A percentile compares a stretch with the other conserved stretches of the same genome.
phyloP scores from a whole-genome alignment of 2,797 vertebrate species.

The Neopelma chrysocephalum region DNA sequence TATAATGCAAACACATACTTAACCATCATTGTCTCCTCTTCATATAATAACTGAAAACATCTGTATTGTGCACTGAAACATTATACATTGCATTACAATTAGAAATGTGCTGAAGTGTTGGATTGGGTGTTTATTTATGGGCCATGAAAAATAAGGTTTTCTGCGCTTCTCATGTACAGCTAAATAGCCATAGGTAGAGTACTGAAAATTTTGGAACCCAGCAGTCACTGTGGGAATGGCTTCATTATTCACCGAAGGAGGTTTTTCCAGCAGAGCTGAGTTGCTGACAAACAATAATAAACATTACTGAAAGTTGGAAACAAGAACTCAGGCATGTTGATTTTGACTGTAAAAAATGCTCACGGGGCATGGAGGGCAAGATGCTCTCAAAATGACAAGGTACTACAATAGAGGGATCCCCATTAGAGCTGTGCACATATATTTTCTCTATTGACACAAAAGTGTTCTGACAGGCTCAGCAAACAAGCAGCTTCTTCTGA shows the following conservation, averaged over 20 bases:
- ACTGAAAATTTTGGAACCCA: conserved; percentile 62
- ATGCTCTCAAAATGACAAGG: background rate
- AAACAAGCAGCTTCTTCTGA: conserved; percentile 32
- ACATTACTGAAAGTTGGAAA: conserved; percentile 58
- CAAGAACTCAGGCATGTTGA: conserved; percentile 33
- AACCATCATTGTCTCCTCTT: conserved; percentile 70
- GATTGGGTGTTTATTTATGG: conserved; percentile 70
- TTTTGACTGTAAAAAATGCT: conserved; percentile 49
- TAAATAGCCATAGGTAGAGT: conserved; percentile 67
- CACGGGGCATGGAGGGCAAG: conserved; percentile 27
- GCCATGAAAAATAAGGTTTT: conserved; percentile 67
- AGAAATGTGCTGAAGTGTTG: conserved; percentile 72
- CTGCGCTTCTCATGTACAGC: conserved; percentile 40
- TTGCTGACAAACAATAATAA: conserved; percentile 67
- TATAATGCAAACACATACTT: conserved; percentile 72
- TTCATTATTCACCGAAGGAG: conserved; percentile 59
- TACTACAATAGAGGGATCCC: conserved; percentile 3
- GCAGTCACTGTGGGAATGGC: conserved; percentile 64
- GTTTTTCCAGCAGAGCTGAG: conserved; percentile 50
- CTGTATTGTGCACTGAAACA: conserved; percentile 69
- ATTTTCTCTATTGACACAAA: conserved; percentile 54
- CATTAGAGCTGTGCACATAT: conserved; percentile 51
- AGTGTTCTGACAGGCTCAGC: conserved; percentile 16
- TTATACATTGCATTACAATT: conserved; percentile 68
- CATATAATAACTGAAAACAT: conserved; percentile 74